Conservation (phyloP, 2,113 vertebrate genomes). For the Oenanthe melanoleuca region DNA sequence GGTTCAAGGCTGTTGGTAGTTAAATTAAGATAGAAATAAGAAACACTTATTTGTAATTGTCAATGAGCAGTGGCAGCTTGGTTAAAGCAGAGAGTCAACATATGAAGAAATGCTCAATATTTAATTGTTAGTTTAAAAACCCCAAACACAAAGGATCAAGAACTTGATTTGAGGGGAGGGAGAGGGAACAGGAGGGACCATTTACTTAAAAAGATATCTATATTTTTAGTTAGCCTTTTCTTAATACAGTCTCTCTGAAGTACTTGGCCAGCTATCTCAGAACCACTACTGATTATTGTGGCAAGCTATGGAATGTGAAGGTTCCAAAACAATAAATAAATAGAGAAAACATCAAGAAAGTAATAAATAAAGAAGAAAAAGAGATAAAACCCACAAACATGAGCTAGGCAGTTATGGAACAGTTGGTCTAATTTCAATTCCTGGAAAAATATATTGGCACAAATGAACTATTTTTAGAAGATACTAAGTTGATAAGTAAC, state of each 20-base stretch:
- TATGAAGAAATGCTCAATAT: neutral
- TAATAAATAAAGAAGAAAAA: neutral
- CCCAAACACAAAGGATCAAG: neutral
- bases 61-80: neutral
- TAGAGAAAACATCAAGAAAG: neutral
- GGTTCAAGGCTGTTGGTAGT: neutral
- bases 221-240: neutral
- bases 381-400: neutral
- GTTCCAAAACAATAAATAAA: neutral
- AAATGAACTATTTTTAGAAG: slow-evolving; percentile 23
- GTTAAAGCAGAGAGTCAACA: neutral
- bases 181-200: neutral
- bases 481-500: slow-evolving; percentile 22
- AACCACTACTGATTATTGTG: neutral
- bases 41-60: neutral
- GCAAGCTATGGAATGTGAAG: neutral
- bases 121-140: neutral
- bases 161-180: neutral
- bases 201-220: neutral
- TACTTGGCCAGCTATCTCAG: neutral
- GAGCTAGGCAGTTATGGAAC: neutral
- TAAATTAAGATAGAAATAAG: neutral
- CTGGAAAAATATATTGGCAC: slow-evolving; percentile 11
- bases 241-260: neutral
- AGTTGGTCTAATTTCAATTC: neutral